Base-by-base conservation (phyloP, 2,797 vertebrate species). In the Urosaurus nigricauda region DNA sequence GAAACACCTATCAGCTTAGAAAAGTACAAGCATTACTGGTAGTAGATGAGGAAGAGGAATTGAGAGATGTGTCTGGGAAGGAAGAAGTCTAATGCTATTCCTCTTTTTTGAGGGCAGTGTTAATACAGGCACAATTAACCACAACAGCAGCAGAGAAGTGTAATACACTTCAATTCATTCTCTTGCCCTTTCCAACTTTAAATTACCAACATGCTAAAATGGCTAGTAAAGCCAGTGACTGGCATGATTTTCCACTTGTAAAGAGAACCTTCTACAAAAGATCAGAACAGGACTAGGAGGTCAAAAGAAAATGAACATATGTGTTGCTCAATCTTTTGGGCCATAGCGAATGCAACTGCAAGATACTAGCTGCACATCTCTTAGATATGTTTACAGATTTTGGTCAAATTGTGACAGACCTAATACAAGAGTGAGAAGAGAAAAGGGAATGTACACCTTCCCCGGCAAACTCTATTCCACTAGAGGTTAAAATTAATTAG, bases 151-250 rank as follows among this genome's bases (percentile, higher is more conserved):
- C 51, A 83, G 73, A 85, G 79, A 86, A 83, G 79, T 73, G 71
- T 65, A 91, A 65, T 40, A 86, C 19, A 0, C 17, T 70, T 78
- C 75, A 79, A 84, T 88, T 77, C 12, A 26, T 84, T 88, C 0
- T 2, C 81, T 83, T 60, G 84, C 26, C 77, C 3, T 26, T 70
- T 73, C 85, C 8, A 85, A 70, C 83, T 92, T 92, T 84, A 92
- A 92, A 79, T 75, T 89, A 90, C 79, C 56, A 86, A 87, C 70
- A 92, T 77, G 88, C 91, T 13, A 77, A 91, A 71, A 87, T 87
- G 89, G 90, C 88, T 89, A 58, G 71, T 85, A 0, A 79, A 73
- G 24, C 51, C 82, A 79, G 51, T 17, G 47, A 88, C 47, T 17
- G 14, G 79, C 71, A 56, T 35, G 73, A 79, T 53, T 86, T 90